A percentile compares a stretch with the other conserved stretches of the same genome.
phyloP scores from a whole-genome alignment of 2,113 vertebrate species.

The Saccopteryx leptura region DNA sequence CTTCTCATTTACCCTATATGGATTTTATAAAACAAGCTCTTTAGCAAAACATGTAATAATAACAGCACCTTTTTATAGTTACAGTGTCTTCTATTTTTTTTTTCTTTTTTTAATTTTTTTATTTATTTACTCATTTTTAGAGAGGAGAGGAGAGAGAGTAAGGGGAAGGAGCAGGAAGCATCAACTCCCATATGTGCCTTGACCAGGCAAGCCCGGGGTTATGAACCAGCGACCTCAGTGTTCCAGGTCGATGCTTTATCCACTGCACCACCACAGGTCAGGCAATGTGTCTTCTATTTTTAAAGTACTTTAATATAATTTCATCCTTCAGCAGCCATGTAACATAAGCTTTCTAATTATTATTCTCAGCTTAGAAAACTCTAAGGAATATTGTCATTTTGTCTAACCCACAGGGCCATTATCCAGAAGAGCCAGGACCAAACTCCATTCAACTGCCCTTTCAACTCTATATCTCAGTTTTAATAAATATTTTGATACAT shows the following conservation, averaged over 20 bases:
- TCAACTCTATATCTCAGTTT: not conserved
- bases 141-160: no score
- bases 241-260: no score
- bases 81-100: conserved; percentile 37
- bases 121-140: no score
- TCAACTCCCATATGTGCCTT: no score
- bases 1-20: not conserved
- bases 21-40: conserved; percentile 22
- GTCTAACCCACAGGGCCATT: not conserved
- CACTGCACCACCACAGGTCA: no score
- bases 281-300: conserved; percentile 39
- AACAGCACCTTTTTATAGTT: not conserved
- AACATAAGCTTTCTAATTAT: not conserved
- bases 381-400: conserved; percentile 5
- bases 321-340: not conserved
- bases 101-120: not conserved
- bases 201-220: no score
- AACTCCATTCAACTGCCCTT: not conserved
- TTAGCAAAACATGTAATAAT: conserved; percentile 25
- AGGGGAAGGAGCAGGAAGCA: no score
- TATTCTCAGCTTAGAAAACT: conserved; percentile 61
- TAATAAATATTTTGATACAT: not conserved
- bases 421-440: not conserved
- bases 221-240: no score
- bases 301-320: conserved; percentile 27